phyloP scores from a whole-genome alignment of 2,888 invertebrate species.

The Diachrysia chrysitis region DNA sequence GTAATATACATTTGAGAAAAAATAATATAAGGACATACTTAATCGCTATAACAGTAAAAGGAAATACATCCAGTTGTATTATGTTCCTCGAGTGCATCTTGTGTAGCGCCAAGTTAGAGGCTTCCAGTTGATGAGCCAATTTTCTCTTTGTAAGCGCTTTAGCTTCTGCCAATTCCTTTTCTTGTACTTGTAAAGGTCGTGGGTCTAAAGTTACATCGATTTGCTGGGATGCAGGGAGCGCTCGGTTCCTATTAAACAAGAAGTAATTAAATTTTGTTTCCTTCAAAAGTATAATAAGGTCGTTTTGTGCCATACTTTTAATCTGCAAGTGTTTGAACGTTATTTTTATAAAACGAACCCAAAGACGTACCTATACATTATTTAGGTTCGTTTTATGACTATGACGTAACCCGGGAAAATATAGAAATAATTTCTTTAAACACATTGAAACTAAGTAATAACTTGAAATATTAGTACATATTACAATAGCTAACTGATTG shows the following conservation, averaged over 20 bases:
- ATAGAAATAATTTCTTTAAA: no score
- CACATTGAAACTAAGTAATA: no score
- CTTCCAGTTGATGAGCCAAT: constrained; percentile 92
- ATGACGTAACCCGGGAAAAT: no score
- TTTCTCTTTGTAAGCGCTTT: constrained; percentile 91
- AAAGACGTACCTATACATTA: no score
- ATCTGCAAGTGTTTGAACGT: no score
- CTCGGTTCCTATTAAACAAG: constrained; percentile 84
- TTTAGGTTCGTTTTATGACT: no score
- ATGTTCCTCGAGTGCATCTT: constrained; percentile 92
- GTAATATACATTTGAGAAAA: no score
- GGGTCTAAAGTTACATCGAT: constrained; percentile 91
- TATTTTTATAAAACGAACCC: no score
- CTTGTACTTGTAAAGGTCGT: constrained; percentile 90
- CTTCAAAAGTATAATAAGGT: no score
- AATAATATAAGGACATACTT: constrained; percentile 72
- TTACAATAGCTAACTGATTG: no score
- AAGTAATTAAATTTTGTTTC: background rate
- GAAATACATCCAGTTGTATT: constrained; percentile 90
- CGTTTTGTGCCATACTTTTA: no score
- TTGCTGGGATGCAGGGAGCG: constrained; percentile 90
- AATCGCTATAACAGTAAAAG: constrained; percentile 90
- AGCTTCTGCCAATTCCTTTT: constrained; percentile 89
- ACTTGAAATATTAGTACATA: no score
- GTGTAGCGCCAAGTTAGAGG: constrained; percentile 89